Base-by-base conservation (phyloP, 2,888 invertebrate species). In the Neuroscelio doddi region DNA sequence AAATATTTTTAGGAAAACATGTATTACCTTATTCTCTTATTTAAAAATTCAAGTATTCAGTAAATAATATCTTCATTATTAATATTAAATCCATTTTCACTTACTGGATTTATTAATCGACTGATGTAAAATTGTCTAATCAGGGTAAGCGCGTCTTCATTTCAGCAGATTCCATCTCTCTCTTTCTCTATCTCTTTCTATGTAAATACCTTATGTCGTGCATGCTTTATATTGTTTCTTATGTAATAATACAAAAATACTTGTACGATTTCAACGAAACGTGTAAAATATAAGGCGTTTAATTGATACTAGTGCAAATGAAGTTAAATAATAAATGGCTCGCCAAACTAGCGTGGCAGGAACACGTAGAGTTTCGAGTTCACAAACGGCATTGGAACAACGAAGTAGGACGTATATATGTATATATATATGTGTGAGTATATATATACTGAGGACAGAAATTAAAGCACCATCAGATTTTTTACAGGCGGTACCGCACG, bases 161-260 rank as follows among this genome's bases (percentile, higher is more conserved):
- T 58, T 45, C 56, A 49, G 51, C 55, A 53, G 61, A 66, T 64
- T 62, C 51, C 64, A 64, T 64, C 64, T 65, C 64, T 59, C 26
- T 51, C 50, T 50, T 49, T 58, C 29, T 59, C 32, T 41, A 39
- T 57, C 24, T 44, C 17, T 51, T 21, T 42, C 32, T 12, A 16
- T 65, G 59, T 59, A 65, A 59, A 65, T 65, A 65, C 55, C 58
- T 55, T 65, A 51, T 14, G 42, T 36, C 32, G 38, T 41, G 44
- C 50, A 53, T 50, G 49, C 49, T 45, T 39, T 15, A 26, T 38
- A 57, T 56, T 16, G 16, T 49, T 49, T 49, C 8, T 26, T 24
- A 17, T 34, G 32, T 26, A 32, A 21, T 9, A 29, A 39, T 42
- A 26, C 34, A 26, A 12, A n/a, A 42, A 29, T 32, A 26, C 42